Base-by-base conservation (phyloP, 1,140 invertebrate genomes). In the Myzus persicae region DNA sequence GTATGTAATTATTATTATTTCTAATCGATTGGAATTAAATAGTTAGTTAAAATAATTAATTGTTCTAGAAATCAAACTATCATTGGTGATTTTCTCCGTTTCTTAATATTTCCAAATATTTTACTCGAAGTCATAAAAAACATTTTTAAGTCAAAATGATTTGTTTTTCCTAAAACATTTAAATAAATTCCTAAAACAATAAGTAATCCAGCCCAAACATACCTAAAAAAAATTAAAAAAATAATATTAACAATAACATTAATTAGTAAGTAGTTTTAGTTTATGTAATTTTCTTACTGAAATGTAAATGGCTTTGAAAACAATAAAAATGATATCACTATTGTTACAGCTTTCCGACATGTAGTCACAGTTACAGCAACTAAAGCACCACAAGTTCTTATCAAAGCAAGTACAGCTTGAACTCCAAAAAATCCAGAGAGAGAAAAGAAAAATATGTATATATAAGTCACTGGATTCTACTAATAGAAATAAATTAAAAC, bases 251-350 rank as follows among this genome's bases (percentile, higher is more conserved):
- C 88, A 91, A 94, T 94, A 91, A 93, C 94, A 42, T 91, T 38
- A 88, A 46, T 48, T 93, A 84, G 82, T n/a, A 46, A 51, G 31
- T 8, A 93, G 46, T 51, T 46, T 18, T 2, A 89, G 20, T 48
- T 40, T 40, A 46, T 76, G 51, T n/a, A 54, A 54, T 40, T 93
- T 94, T 97, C 97, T 97, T 96, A 99, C 97, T 98, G 97, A 93
- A 98, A 96, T 24, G 98, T 98, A 94, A 99, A 99, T 14, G 99
- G 98, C 95, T 99, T 99, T 95, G 97, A 97, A 95, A 99, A 99
- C 94, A 99, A 97, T 76, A 99, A 94, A 95, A 99, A 99, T 3
- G 98, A 99, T 93, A 99, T 96, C 67, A 98, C 95, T 90, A 99
- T 99, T 1, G 98, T 98, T 1, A 99, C 96, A 42, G 98, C 98